Base-by-base conservation (phyloP, 2,113 vertebrate species). In the Plecotus auritus region DNA sequence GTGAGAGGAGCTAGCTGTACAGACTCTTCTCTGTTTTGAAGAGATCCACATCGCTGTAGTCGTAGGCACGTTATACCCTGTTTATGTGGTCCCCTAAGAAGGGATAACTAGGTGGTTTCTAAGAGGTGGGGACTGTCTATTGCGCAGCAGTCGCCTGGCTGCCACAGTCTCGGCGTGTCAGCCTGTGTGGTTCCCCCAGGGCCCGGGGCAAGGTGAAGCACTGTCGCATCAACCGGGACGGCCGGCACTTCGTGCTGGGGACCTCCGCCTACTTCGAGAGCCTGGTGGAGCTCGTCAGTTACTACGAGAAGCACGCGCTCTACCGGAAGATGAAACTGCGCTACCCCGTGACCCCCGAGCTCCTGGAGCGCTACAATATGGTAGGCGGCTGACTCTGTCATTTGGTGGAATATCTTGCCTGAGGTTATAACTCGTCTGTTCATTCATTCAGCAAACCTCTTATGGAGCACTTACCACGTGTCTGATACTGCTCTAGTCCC, bases 291-390 rank as follows among this genome's bases (percentile, higher is more conserved):
- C 97, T 99, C 84, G 99, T 99, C 51, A 99, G 97, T 5, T 99
- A 99, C 97, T 99, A 99, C 0, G 98, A 98, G 97, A 99, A 99
- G 96, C 99, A 99, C 10, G 98, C 99, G 0, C 98, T 99, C 37
- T 99, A 99, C 97, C 99, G 99, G 22, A 99, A 99, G 97, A 99
- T 99, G 98, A 99, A 99, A 26, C 97, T 99, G 66, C 99, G 99
- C 37, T 99, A 99, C 97, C 99, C 99, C 0, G 99, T 99, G 94
- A 99, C 99, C 0, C 99, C 99, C 0, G 98, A 99, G 96, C 98
- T 99, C 81, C 98, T 99, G 94, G 98, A 98, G 11, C 99, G 99
- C 96, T 99, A 99, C 97, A 99, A 98, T 92, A 97, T 51, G 72
- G 99, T 99, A 93, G 98, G 99, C n/a, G 35, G 8, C 35, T 4